Conservation (phyloP, 2,113 vertebrate species). For the Hemibagrus wyckioides region DNA sequence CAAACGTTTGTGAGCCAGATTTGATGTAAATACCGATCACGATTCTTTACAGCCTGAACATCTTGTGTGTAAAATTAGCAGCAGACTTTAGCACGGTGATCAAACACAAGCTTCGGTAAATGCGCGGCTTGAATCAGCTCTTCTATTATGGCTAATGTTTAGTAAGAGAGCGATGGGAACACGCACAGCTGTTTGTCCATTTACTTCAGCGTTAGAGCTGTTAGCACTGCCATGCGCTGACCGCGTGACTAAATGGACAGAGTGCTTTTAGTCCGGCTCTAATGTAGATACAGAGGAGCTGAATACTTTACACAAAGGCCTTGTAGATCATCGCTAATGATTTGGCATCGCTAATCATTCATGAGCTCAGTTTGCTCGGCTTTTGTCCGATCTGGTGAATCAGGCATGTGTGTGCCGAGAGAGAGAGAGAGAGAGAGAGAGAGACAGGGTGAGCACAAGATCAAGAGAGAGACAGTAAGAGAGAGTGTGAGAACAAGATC, state of each 20-base stretch:
- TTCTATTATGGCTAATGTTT: background rate
- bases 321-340: conserved; percentile 5
- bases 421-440: background rate
- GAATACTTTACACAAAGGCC: background rate
- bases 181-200: background rate
- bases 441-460: no score
- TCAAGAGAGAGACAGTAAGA: background rate
- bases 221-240: background rate
- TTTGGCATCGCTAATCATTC: background rate
- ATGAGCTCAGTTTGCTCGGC: background rate
- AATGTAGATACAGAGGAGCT: background rate
- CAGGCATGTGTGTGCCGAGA: background rate
- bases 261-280: conserved; percentile 12
- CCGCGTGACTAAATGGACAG: background rate
- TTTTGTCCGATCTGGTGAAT: background rate
- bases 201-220: background rate
- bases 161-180: background rate
- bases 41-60: background rate
- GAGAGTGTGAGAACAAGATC: background rate
- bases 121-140: background rate
- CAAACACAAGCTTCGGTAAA: background rate
- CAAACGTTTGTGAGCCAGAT: background rate
- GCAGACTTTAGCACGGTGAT: background rate
- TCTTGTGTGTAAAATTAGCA: background rate
- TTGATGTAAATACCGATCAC: background rate